Percentiles rank a stretch among this genome's conserved stretches.
phyloP scores from a whole-genome alignment of 1,140 invertebrate genomes.

The Lepidurus couesii region DNA sequence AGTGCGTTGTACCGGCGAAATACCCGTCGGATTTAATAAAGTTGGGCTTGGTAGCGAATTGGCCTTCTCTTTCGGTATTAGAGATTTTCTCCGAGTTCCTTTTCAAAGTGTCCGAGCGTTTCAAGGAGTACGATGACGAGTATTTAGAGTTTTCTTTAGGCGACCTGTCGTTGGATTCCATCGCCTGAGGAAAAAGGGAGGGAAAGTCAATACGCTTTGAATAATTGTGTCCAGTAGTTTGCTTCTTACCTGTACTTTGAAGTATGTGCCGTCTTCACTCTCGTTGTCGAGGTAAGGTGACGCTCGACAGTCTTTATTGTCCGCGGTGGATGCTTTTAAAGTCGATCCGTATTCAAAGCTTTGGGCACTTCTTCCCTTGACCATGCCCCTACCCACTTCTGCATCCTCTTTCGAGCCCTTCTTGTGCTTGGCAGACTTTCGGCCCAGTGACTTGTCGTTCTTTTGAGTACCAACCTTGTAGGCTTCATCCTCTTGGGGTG shows the following conservation, averaged over 20 bases:
- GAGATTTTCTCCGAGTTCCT: not conserved
- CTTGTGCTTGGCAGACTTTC: not conserved
- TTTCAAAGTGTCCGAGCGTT: not conserved
- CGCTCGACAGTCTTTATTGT: not conserved
- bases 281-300: not conserved
- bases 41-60: not conserved
- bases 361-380: not conserved
- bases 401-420: not conserved
- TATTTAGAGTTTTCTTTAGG: not conserved
- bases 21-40: not conserved
- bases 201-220: not conserved
- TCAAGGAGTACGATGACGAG: not conserved
- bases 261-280: not conserved
- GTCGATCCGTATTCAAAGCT: not conserved
- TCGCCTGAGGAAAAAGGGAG: not conserved
- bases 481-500: not conserved
- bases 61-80: not conserved
- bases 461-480: not conserved
- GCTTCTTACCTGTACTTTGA: not conserved
- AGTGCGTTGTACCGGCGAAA: not conserved
- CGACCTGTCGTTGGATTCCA: not conserved
- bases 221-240: too few relatives aligned
- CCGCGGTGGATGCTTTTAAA: not conserved
- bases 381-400: not conserved
- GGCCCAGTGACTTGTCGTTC: not conserved